phyloP scores from a whole-genome alignment of 2,888 invertebrate species.

The Anorthoa munda region DNA sequence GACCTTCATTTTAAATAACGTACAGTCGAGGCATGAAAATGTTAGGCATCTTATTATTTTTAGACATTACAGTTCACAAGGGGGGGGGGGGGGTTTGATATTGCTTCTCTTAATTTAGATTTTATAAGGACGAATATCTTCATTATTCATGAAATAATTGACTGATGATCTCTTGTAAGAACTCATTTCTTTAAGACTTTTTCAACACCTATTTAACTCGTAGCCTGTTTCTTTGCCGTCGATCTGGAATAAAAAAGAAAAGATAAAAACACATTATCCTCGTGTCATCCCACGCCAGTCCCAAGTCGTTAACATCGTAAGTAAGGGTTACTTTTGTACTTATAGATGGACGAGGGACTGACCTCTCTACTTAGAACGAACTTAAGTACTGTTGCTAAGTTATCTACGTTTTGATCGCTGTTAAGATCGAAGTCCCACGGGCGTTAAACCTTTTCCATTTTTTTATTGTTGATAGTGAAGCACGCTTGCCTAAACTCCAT shows the following conservation, averaged over 20 bases:
- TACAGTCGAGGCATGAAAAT: not conserved
- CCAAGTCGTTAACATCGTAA: conserved; percentile 56
- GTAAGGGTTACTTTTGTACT: conserved; percentile 41
- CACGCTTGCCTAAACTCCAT: no score
- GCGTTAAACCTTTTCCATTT: not conserved
- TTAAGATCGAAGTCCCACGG: not conserved
- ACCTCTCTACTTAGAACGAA: conserved; percentile 39
- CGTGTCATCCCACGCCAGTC: conserved; percentile 55
- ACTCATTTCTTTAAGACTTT: conserved; percentile 4
- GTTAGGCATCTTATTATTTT: not conserved
- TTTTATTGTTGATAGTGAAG: no score
- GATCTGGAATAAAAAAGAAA: conserved; percentile 38
- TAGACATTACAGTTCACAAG: not conserved
- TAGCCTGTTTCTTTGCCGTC: conserved; percentile 15
- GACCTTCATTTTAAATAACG: not conserved
- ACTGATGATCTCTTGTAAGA: not conserved
- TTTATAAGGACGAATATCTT: not conserved
- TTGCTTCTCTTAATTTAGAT: not conserved
- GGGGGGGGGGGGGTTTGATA: not conserved
- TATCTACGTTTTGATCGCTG: conserved; percentile 13
- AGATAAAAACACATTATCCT: conserved; percentile 47
- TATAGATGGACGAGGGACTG: conserved; percentile 44
- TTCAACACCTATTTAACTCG: not conserved
- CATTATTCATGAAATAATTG: not conserved
- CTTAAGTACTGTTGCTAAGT: conserved; percentile 18